These are phyloP conservation scores for Diorhabda carinulata DNA, from an alignment of 1,140 invertebrate genomes.

Conservation along the genomic window DNA sequence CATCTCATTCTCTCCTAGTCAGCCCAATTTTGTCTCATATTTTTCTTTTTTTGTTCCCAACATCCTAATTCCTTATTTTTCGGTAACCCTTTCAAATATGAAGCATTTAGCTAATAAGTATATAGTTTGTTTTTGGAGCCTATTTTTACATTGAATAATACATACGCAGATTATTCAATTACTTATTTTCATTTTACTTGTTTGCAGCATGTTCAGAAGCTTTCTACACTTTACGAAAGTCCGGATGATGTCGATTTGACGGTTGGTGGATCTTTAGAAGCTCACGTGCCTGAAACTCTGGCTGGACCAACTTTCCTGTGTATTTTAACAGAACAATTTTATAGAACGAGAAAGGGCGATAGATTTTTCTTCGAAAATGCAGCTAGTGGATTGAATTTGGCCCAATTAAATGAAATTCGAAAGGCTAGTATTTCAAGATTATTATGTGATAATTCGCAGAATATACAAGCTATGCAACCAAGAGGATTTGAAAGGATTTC, in stretches of 20 bases:
- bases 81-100: no score
- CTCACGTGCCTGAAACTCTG: slow-evolving; percentile 69
- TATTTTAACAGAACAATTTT: slow-evolving; percentile 86
- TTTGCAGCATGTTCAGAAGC: slow-evolving; percentile 61
- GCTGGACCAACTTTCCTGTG: slow-evolving; percentile 90
- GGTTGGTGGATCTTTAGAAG: slow-evolving; percentile 79
- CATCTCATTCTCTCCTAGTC: no score
- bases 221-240: slow-evolving; percentile 61
- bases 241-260: slow-evolving; percentile 87
- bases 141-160: background rate
- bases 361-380: slow-evolving; percentile 79
- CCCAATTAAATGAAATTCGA: slow-evolving; percentile 64
- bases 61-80: no score
- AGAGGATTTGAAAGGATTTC: slow-evolving; percentile 59
- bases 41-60: no score
- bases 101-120: no score
- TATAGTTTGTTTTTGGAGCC: background rate
- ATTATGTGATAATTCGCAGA: slow-evolving; percentile 83
- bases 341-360: slow-evolving; percentile 76
- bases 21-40: no score
- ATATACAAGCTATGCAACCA: slow-evolving; percentile 70
- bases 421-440: slow-evolving; percentile 77
- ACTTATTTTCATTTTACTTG: background rate
- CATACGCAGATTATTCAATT: slow-evolving; percentile 1
- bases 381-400: slow-evolving; percentile 48